Conservation (phyloP, 2,888 invertebrate genomes). For the Leistus spinibarbis region DNA sequence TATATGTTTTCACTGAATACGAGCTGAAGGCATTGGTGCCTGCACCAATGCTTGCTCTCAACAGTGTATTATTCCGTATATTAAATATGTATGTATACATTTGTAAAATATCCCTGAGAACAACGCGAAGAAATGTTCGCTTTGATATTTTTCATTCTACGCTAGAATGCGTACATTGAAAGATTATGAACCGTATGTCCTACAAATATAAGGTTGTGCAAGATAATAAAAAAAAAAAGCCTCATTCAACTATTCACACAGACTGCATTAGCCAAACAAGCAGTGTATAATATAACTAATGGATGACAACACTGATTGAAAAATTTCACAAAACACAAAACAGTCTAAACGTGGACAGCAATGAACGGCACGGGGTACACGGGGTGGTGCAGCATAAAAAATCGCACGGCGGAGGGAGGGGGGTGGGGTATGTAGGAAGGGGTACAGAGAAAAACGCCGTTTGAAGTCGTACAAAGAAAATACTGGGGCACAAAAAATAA, state of each 20-base stretch:
- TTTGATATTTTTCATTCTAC: constrained; percentile 37
- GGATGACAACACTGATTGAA: constrained; percentile 58
- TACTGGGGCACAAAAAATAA: constrained; percentile 35
- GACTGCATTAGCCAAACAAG: constrained; percentile 56
- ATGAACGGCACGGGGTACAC: constrained; percentile 34
- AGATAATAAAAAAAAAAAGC: constrained; percentile 45
- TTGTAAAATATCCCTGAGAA: constrained; percentile 27
- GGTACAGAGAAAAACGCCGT: constrained; percentile 13
- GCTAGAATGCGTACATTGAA: constrained; percentile 33
- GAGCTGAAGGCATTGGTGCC: no score
- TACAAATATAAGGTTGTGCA: background rate
- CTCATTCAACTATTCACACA: constrained; percentile 53
- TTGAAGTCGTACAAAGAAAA: constrained; percentile 34
- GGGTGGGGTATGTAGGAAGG: constrained; percentile 10
- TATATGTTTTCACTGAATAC: no score
- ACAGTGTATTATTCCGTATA: background rate
- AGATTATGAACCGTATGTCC: constrained; percentile 1
- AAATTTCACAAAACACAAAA: constrained; percentile 56
- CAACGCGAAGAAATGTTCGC: constrained; percentile 7
- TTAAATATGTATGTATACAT: background rate
- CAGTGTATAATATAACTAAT: constrained; percentile 56
- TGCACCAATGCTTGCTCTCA: no score
- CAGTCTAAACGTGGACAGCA: constrained; percentile 46
- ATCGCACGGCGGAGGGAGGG: constrained; percentile 8
- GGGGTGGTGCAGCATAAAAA: constrained; percentile 30